Evolutionary conservation across 1,140 invertebrate genomes (phyloP).

Genomic region (Drosophila willistoni): DNA sequence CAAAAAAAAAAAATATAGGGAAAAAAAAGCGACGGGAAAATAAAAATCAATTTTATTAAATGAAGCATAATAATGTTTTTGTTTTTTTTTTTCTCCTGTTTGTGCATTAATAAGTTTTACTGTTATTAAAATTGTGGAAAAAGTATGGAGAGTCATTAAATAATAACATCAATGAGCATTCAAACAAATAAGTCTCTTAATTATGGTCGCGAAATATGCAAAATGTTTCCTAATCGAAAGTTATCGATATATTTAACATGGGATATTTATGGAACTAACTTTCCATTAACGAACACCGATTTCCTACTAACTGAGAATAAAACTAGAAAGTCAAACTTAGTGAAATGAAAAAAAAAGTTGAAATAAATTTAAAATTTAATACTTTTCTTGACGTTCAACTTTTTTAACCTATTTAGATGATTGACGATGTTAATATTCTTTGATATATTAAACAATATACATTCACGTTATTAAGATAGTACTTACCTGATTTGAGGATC

Average conservation of each 20-base stretch:
- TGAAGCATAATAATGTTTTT: slow-evolving; percentile 65
- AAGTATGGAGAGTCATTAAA: slow-evolving; percentile 11
- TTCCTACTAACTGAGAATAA: too few relatives aligned
- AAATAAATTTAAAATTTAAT: too few relatives aligned
- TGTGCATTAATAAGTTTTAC: slow-evolving; percentile 11
- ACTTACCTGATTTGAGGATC: too few relatives aligned
- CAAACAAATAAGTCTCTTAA: neutral
- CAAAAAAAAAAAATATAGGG: neutral
- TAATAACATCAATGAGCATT: slow-evolving; percentile 6
- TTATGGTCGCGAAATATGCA: neutral
- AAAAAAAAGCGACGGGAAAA: slow-evolving; percentile 42
- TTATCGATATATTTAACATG: neutral
- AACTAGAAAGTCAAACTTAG: too few relatives aligned
- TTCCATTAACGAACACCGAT: too few relatives aligned
- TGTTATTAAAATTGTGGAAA: slow-evolving; percentile 11
- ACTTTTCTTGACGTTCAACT: too few relatives aligned
- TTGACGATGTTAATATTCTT: too few relatives aligned
- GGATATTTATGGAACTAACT: too few relatives aligned
- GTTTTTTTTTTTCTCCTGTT: slow-evolving; percentile 27
- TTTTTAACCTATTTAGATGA: too few relatives aligned
- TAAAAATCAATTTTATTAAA: slow-evolving; percentile 70
- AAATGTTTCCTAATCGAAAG: neutral
- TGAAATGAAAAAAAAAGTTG: too few relatives aligned
- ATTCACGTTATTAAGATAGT: too few relatives aligned
- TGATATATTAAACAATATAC: too few relatives aligned